These are phyloP conservation scores for Ciconia stormi DNA, from an alignment of 2,113 vertebrate genomes.

Conservation along the genomic window DNA sequence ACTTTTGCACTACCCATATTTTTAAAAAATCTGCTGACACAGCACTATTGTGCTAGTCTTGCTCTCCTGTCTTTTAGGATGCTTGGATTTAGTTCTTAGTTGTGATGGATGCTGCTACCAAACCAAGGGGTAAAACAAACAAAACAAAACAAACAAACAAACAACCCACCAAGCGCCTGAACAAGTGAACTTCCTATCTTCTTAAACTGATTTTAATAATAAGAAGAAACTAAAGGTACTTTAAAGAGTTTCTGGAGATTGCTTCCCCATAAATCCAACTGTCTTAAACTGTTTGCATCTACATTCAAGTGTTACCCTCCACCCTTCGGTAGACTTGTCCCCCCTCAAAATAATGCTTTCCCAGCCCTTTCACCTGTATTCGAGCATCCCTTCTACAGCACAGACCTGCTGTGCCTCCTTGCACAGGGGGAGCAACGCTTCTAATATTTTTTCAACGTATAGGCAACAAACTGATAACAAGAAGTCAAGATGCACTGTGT, in stretches of 20 bases:
- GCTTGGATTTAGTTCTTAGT: neutral
- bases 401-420: neutral
- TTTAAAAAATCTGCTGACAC: neutral
- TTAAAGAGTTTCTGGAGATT: neutral
- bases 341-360: neutral
- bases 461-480: neutral
- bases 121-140: neutral
- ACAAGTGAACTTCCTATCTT: neutral
- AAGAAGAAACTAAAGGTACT: neutral
- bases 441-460: neutral
- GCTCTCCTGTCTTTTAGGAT: neutral
- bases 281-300: neutral
- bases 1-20: neutral
- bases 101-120: neutral
- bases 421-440: neutral
- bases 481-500: neutral
- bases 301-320: neutral
- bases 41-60: neutral
- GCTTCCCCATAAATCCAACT: neutral
- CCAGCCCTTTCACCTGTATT: neutral
- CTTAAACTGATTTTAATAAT: neutral
- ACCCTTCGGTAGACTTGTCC: neutral
- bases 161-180: neutral
- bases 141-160: neutral
- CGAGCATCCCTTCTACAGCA: neutral